These are phyloP conservation scores for Theonella swinhoei DNA, from an alignment of 37 sponge, comb jelly and placozoan species.

Conservation along the genomic window DNA sequence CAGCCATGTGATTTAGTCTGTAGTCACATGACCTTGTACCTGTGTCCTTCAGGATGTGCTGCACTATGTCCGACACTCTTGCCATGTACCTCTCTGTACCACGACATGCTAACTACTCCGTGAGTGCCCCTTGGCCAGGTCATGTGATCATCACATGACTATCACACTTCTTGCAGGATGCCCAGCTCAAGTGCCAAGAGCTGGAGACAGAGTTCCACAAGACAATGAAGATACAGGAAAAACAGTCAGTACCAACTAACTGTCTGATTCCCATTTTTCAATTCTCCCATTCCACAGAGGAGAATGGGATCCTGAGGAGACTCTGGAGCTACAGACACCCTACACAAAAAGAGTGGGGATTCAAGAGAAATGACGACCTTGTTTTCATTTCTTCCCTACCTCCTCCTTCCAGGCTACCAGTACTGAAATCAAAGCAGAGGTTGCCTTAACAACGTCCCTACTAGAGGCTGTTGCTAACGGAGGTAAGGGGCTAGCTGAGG, in stretches of 20 bases:
- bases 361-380: too few relatives aligned
- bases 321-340: slow-evolving; percentile 5
- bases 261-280: neutral
- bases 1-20: too few relatives aligned
- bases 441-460: neutral
- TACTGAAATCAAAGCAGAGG: neutral
- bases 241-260: slow-evolving; percentile 20
- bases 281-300: slow-evolving; percentile 22
- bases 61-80: slow-evolving; percentile 50
- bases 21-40: neutral
- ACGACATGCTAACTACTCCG: slow-evolving; percentile 52
- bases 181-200: slow-evolving; percentile 33
- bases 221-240: slow-evolving; percentile 14
- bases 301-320: slow-evolving; percentile 46
- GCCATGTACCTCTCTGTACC: slow-evolving; percentile 18
- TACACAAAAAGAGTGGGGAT: neutral
- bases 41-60: slow-evolving; percentile 53
- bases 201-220: slow-evolving; percentile 9
- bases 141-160: neutral
- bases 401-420: neutral
- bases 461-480: slow-evolving; percentile 3
- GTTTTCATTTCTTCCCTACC: neutral
- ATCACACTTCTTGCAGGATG: slow-evolving; percentile 21
- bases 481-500: neutral
- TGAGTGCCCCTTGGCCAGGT: neutral